These are phyloP conservation scores for Camponotus floridanus DNA, from an alignment of 1,140 invertebrate genomes.

Conservation along the genomic window DNA sequence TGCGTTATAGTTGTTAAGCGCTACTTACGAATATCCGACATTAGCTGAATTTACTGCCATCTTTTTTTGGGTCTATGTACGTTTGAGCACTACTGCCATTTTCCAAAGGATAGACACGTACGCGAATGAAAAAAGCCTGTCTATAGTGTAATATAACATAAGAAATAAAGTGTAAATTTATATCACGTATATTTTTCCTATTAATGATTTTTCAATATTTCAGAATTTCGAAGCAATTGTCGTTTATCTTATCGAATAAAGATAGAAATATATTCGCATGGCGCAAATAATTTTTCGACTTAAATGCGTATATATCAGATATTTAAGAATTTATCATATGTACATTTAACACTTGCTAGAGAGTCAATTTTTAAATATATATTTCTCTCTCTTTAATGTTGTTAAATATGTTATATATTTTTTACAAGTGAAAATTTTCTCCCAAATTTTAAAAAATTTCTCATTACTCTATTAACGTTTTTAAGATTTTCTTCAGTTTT, in stretches of 20 bases:
- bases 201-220: not conserved
- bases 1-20: constrained; percentile 57
- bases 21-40: constrained; percentile 60
- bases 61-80: constrained; percentile 79
- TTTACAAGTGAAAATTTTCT: no score
- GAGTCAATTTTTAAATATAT: constrained; percentile 8
- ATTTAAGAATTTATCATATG: no score
- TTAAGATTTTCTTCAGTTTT: no score
- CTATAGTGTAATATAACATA: constrained; percentile 80
- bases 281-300: not conserved
- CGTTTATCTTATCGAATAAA: not conserved
- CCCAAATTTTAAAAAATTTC: no score
- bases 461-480: no score
- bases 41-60: constrained; percentile 82
- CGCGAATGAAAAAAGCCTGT: constrained; percentile 73
- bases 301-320: not conserved
- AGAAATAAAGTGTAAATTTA: constrained; percentile 79
- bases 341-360: not conserved
- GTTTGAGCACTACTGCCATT: constrained; percentile 84
- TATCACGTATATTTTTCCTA: constrained; percentile 57
- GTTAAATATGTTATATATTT: no score
- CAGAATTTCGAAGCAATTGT: not conserved
- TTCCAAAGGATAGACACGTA: constrained; percentile 78
- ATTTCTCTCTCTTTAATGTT: no score
- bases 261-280: not conserved